Evolutionary conservation across 2,888 invertebrate species (phyloP).

Genomic region (Chromoteleia sp.): DNA sequence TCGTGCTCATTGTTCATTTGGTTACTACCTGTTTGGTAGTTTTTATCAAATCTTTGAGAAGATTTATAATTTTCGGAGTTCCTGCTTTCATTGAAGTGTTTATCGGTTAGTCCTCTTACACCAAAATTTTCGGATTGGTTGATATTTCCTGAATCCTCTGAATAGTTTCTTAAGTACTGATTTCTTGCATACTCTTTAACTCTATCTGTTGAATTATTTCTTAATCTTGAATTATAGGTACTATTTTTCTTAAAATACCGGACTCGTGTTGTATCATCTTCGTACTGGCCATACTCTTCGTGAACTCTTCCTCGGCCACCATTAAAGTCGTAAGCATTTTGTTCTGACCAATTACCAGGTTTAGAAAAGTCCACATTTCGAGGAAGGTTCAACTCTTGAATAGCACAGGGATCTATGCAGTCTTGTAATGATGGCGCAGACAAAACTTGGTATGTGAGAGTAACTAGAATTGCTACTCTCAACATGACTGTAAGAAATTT

Average conservation of each 20-base stretch:
- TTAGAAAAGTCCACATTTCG: constrained; percentile 23
- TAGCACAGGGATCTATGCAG: constrained; percentile 30
- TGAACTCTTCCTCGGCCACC: constrained; percentile 76
- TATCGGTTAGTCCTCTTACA: constrained; percentile 27
- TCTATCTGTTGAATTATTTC: constrained; percentile 16
- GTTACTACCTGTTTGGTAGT: neutral
- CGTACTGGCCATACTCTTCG: constrained; percentile 76
- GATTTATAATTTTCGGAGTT: constrained; percentile 6
- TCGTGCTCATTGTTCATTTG: constrained; percentile 31
- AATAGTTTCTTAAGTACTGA: neutral
- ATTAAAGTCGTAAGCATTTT: constrained; percentile 74
- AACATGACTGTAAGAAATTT: constrained; percentile 11
- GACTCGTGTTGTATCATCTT: constrained; percentile 72
- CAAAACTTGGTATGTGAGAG: neutral
- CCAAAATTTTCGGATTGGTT: constrained; percentile 43
- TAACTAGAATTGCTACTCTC: constrained; percentile 27
- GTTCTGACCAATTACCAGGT: constrained; percentile 80
- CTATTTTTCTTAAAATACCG: constrained; percentile 78
- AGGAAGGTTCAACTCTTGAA: neutral
- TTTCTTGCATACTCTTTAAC: neutral
- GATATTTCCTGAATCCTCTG: neutral
- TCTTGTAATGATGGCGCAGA: constrained; percentile 24
- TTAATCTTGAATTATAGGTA: constrained; percentile 54
- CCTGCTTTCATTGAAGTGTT: neutral
- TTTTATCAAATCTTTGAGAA: neutral